Conservation (phyloP, 2,113 vertebrate genomes). For the Varanus salvator region DNA sequence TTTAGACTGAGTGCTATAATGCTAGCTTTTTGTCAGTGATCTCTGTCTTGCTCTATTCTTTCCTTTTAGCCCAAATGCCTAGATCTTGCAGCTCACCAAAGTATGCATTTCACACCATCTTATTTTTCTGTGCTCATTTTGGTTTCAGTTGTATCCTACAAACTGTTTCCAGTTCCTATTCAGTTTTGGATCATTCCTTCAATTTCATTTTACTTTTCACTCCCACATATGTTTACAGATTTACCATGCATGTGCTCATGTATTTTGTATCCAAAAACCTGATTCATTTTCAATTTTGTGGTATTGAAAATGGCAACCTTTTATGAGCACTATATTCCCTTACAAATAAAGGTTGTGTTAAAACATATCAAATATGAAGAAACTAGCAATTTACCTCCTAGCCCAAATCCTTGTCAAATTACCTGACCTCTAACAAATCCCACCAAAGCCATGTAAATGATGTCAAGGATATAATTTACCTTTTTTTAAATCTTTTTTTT, state of each 20-base stretch:
- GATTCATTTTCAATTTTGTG: slow-evolving; percentile 3
- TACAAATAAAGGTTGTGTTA: slow-evolving; percentile 24
- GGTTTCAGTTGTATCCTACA: not conserved
- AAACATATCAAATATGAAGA: not conserved
- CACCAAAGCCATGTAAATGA: slow-evolving; percentile 48
- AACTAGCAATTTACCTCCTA: not conserved
- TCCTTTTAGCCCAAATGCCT: not conserved
- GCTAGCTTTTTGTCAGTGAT: not conserved
- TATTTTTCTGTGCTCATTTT: not conserved
- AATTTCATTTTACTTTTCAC: not conserved
- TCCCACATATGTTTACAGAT: not conserved
- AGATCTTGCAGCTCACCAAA: no score
- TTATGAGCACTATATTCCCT: slow-evolving; percentile 33
- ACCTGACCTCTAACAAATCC: slow-evolving; percentile 36
- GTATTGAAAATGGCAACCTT: slow-evolving; percentile 10
- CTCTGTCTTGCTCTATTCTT: not conserved
- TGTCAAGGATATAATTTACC: slow-evolving; percentile 35
- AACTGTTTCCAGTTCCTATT: not conserved
- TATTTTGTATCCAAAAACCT: not conserved
- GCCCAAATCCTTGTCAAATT: slow-evolving; percentile 38
- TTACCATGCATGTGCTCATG: not conserved
- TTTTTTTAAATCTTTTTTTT: slow-evolving; percentile 26
- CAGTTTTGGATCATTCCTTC: not conserved
- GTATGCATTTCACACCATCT: not conserved
- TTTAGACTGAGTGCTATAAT: not conserved